Evolutionary conservation across 2,113 vertebrate species (phyloP).

Genomic region (Petrocephalus zakoni): DNA sequence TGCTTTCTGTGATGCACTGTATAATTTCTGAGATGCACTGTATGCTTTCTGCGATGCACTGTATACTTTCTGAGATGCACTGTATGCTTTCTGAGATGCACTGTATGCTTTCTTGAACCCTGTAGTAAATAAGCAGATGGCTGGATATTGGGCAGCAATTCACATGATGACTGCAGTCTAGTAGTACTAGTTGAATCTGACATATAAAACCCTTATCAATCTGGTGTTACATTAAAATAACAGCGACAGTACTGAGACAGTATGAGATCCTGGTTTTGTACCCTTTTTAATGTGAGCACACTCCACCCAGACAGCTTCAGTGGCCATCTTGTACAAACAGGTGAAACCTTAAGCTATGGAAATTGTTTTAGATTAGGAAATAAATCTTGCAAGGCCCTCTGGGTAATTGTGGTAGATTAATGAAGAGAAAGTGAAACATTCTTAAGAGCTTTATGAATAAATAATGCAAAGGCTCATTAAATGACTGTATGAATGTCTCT

Average conservation of each 20-base stretch:
- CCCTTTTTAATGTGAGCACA: not conserved
- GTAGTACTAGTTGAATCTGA: not conserved
- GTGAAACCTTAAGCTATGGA: not conserved
- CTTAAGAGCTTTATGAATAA: slow-evolving; percentile 4
- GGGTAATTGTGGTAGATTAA: not conserved
- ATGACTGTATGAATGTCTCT: not conserved
- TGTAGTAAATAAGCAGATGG: not conserved
- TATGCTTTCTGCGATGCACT: no score
- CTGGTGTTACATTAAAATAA: not conserved
- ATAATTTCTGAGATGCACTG: no score
- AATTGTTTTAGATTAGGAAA: not conserved
- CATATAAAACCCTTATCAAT: not conserved
- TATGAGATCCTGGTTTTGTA: not conserved
- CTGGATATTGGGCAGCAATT: not conserved
- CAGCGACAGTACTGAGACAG: not conserved
- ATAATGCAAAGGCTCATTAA: not conserved
- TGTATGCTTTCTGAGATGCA: not conserved
- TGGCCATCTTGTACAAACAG: not conserved
- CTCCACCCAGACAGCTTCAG: not conserved
- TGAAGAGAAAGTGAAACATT: not conserved
- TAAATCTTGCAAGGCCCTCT: not conserved
- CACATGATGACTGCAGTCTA: not conserved
- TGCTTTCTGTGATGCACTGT: no score
- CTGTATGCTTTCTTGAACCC: not conserved
- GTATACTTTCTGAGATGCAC: no score